Evolutionary conservation across 2,797 vertebrate genomes (phyloP), one percentile per base, ranked within the genome.

Genomic region (Cirrhinus mrigala): DNA sequence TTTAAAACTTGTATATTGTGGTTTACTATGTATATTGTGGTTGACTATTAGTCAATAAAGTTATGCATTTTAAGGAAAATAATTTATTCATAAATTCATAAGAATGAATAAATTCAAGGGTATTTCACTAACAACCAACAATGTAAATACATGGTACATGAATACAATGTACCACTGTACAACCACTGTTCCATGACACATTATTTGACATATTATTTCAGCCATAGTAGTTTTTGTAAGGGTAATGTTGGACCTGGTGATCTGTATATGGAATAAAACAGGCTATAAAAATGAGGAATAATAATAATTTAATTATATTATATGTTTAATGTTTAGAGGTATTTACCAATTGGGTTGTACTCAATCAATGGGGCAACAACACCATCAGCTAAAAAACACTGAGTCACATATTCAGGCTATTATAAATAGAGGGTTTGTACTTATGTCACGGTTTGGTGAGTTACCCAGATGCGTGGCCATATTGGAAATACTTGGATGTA

Each of bases 11-110:
- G 82, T 87, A 79, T 85, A 80, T 56, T 85, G 76, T 85, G 62
- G 33, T 85, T 70, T 54, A 83, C 46, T 87, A 14, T 89, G 86
- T 89, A 89, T 89, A 87, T 89, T 52, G 37, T 81, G 86, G 70
- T 69, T 85, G n/a, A 80, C 16, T 82, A 29, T 84, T 54, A 20
- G 69, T 78, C 33, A 89, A 84, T 79, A 85, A 85, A 85, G 44
- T 60, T 77, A 85, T 80, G 56, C 56, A 74, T 64, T 33, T 87
- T 83, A 80, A 54, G 69, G 74, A 75, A 60, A n/a, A 44, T 6
- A 3, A 54, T 6, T 9, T 11, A 33, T 76, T 46, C 76, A 46
- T 62, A 16, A 6, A 50, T 29, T 52, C 18, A 52, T 52, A 9
- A 22, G 29, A 6, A 48, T 1, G 33, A 5, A 79, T 50, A 14